phyloP scores from a whole-genome alignment of 2,797 vertebrate species.

The Rhinichthys osculus region DNA sequence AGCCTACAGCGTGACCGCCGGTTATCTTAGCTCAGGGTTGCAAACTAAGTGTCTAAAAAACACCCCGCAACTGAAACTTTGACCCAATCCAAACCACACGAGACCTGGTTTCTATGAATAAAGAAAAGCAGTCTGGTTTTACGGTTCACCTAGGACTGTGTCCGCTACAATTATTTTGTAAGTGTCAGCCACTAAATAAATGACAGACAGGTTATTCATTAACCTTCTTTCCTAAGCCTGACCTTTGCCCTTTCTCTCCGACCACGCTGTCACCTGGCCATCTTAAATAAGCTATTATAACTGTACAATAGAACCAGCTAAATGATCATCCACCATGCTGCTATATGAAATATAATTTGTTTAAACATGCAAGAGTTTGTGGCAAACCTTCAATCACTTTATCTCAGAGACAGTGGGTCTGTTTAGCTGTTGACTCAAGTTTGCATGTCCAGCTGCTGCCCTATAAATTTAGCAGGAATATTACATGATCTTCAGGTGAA shows the following conservation, averaged over 20 bases:
- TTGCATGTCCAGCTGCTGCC: not conserved
- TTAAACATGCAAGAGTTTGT: not conserved
- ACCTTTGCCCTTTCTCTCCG: conserved; percentile 51
- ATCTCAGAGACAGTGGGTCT: not conserved
- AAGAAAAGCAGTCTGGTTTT: conserved; percentile 1
- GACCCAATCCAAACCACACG: not conserved
- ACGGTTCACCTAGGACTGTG: not conserved
- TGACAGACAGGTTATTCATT: conserved; percentile 45
- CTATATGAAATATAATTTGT: not conserved
- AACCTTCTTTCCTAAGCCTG: conserved; percentile 15
- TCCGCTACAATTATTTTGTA: not conserved
- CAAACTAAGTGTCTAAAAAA: conserved; percentile 35
- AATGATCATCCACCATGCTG: not conserved
- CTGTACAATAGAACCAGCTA: not conserved
- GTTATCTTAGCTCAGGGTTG: conserved; percentile 45
- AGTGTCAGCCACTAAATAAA: conserved; percentile 1
- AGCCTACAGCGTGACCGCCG: conserved; percentile 47
- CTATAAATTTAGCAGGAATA: conserved; percentile 8
- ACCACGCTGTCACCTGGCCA: conserved; percentile 16
- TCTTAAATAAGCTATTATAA: not conserved
- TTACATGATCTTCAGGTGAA: conserved; percentile 3
- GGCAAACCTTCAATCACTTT: not conserved
- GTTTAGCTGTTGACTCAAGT: not conserved
- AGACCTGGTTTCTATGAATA: conserved; percentile 4
- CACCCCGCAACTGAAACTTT: conserved; percentile 13